Conservation (phyloP, 2,113 vertebrate species). For the Ictalurus punctatus region DNA sequence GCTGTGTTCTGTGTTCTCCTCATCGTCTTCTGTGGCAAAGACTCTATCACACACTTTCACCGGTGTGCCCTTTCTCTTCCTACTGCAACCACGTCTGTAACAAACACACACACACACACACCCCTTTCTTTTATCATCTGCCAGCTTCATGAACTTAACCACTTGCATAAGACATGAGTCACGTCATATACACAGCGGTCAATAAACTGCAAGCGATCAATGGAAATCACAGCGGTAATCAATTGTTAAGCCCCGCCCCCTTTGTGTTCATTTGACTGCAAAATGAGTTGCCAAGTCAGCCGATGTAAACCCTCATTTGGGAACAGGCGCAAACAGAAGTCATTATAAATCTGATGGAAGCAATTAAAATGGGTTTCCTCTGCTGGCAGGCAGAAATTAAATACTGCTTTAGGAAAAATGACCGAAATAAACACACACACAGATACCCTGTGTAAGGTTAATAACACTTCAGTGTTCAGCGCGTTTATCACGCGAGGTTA, state of each 20-base stretch:
- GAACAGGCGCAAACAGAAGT: neutral
- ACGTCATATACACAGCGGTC: constrained; percentile 56
- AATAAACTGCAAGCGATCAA: constrained; percentile 60
- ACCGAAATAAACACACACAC: neutral
- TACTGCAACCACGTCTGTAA: constrained; percentile 74
- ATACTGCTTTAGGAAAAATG: neutral
- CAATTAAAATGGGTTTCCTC: neutral
- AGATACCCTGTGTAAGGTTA: neutral
- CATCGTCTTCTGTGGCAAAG: constrained; percentile 73
- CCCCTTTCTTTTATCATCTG: constrained; percentile 61
- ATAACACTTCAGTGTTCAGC: neutral
- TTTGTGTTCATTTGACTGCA: neutral
- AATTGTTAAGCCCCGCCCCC: neutral
- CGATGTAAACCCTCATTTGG: neutral
- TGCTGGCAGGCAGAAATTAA: neutral
- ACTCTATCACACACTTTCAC: constrained; percentile 71
- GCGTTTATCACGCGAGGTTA: neutral
- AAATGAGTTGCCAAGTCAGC: neutral
- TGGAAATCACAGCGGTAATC: constrained; percentile 40
- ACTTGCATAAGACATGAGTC: constrained; percentile 60
- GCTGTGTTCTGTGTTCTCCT: constrained; percentile 72
- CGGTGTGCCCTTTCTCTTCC: constrained; percentile 78
- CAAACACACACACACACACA: constrained; percentile 54
- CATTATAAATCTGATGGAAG: neutral
- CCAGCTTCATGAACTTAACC: constrained; percentile 44